Conservation (phyloP, 2,113 vertebrate species). For the Psittacara wagleri region DNA sequence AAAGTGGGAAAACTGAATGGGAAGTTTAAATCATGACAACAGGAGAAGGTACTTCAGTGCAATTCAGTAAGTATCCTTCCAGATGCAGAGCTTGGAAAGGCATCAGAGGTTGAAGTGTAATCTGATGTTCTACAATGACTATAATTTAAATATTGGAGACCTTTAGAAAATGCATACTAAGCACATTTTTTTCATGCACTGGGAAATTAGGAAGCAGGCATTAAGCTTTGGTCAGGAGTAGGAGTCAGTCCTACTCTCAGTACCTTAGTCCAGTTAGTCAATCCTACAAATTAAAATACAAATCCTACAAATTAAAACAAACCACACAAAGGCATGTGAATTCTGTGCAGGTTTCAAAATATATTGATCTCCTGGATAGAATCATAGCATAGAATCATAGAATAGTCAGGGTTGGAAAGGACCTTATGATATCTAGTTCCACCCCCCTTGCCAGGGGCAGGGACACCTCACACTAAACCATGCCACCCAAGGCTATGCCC, state of each 20-base stretch:
- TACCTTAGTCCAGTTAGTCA: not conserved
- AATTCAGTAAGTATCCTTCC: not conserved
- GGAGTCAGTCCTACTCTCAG: not conserved
- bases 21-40: not conserved
- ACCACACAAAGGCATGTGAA: not conserved
- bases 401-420: too few relatives aligned
- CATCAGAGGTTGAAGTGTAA: not conserved
- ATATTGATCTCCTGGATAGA: not conserved
- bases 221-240: not conserved
- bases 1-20: not conserved
- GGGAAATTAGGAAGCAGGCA: not conserved
- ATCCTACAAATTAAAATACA: not conserved
- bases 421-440: too few relatives aligned
- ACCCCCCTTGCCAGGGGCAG: too few relatives aligned
- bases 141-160: not conserved
- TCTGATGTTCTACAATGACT: not conserved
- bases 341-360: not conserved
- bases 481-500: too few relatives aligned
- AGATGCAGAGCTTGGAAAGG: not conserved
- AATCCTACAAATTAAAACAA: not conserved
- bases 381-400: too few relatives aligned
- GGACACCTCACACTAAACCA: too few relatives aligned
- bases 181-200: not conserved
- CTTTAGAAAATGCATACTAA: not conserved
- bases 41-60: not conserved